These are phyloP conservation scores for Gobius niger DNA, from an alignment of 2,113 vertebrate genomes.

Conservation along the genomic window DNA sequence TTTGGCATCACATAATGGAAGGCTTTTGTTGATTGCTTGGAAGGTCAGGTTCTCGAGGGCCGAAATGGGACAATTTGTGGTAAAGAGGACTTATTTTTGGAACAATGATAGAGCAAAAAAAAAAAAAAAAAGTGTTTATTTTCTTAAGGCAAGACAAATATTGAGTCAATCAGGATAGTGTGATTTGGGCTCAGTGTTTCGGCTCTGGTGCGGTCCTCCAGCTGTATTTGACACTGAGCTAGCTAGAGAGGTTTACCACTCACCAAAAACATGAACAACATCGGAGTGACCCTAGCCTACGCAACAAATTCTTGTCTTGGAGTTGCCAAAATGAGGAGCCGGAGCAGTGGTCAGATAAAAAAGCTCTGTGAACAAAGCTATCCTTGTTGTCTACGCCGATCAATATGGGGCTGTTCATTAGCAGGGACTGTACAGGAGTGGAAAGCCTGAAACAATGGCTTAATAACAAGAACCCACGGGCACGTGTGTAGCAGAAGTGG, in stretches of 20 bases:
- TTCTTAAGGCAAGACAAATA: too few relatives aligned
- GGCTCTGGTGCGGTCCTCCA: slow-evolving; percentile 68
- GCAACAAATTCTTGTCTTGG: slow-evolving; percentile 31
- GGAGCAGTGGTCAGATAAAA: slow-evolving; percentile 18
- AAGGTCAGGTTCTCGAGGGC: slow-evolving; percentile 49
- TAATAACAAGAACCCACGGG: slow-evolving; percentile 23
- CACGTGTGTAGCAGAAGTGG: slow-evolving; percentile 38
- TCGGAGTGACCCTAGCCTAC: slow-evolving; percentile 57
- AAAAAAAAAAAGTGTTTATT: not conserved
- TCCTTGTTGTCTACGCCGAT: slow-evolving; percentile 46
- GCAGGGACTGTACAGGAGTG: slow-evolving; percentile 26
- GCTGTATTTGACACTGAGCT: slow-evolving; percentile 71
- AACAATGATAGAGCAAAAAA: not conserved
- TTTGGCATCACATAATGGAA: slow-evolving; percentile 13
- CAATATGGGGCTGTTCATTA: slow-evolving; percentile 55
- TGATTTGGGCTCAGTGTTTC: slow-evolving; percentile 63
- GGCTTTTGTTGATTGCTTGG: slow-evolving; percentile 31
- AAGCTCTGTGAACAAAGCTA: slow-evolving; percentile 39
- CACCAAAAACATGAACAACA: slow-evolving; percentile 71
- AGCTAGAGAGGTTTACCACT: slow-evolving; percentile 57
- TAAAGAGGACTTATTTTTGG: slow-evolving; percentile 2
- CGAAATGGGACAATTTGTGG: slow-evolving; percentile 16
- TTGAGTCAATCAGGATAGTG: too few relatives aligned
- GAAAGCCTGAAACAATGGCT: slow-evolving; percentile 36
- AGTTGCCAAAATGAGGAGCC: slow-evolving; percentile 9